Conservation (phyloP, 23 tunicate genomes). For the Ascidia mentula region DNA sequence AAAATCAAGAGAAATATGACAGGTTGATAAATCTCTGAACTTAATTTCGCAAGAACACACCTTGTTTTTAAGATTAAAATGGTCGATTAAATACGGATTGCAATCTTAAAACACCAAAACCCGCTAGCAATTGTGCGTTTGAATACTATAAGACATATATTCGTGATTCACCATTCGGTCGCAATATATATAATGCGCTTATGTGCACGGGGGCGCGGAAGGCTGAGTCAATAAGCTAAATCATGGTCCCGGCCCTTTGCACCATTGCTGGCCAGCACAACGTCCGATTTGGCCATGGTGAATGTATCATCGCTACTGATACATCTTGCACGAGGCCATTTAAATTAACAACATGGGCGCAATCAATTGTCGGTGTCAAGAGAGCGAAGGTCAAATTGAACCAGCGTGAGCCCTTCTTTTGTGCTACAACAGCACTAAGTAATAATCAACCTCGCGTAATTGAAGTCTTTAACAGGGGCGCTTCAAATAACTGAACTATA, state of each 20-base stretch:
- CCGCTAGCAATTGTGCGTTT: background rate
- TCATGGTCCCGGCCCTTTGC: conserved; percentile 9
- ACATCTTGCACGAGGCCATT: background rate
- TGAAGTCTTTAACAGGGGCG: too few relatives aligned
- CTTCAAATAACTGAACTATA: too few relatives aligned
- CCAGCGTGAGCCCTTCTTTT: too few relatives aligned
- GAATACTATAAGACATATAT: background rate
- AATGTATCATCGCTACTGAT: conserved; percentile 4
- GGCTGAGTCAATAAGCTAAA: conserved; percentile 13
- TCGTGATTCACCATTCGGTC: background rate
- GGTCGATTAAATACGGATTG: background rate
- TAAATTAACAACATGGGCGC: background rate
- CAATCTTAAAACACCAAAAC: background rate
- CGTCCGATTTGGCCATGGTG: background rate
- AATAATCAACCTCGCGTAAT: too few relatives aligned
- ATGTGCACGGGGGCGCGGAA: conserved; percentile 10
- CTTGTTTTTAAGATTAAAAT: too few relatives aligned
- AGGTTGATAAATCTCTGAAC: too few relatives aligned
- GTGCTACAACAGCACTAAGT: too few relatives aligned
- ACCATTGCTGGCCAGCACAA: conserved; percentile 8
- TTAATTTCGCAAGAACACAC: too few relatives aligned
- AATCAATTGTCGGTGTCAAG: background rate
- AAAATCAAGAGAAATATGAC: too few relatives aligned
- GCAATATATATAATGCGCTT: background rate
- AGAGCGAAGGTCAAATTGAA: conserved; percentile 4